A percentile compares a stretch with the other conserved stretches of the same genome.
Evolutionary conservation across 2,797 vertebrate species (phyloP).

Genomic region (Acomys russatus): DNA sequence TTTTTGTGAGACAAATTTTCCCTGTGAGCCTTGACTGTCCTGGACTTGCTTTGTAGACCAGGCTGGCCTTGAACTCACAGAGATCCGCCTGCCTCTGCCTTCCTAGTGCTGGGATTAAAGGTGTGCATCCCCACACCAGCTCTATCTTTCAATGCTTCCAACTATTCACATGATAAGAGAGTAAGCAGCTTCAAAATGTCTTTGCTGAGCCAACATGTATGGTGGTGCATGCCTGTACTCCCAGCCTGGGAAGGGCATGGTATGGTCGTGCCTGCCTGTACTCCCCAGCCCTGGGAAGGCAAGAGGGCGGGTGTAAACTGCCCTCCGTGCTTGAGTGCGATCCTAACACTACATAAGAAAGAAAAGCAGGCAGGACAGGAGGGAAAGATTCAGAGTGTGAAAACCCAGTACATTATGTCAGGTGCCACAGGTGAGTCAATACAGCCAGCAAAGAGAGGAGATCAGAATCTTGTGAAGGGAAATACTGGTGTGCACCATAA

Average conservation of each 20-base stretch:
- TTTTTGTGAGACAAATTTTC: too few relatives aligned
- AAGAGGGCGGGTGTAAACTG: neutral
- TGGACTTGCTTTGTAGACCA: too few relatives aligned
- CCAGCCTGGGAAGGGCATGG: neutral
- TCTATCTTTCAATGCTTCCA: constrained; percentile 41
- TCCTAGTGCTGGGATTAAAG: too few relatives aligned
- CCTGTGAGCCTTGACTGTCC: too few relatives aligned
- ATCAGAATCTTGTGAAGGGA: neutral
- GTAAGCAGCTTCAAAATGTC: constrained; percentile 34
- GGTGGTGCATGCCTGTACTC: neutral
- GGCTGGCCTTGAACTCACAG: too few relatives aligned
- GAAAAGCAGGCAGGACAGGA: neutral
- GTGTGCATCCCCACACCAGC: neutral
- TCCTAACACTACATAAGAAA: neutral
- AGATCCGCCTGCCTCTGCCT: too few relatives aligned
- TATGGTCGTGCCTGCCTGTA: neutral
- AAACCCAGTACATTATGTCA: neutral
- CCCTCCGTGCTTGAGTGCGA: neutral
- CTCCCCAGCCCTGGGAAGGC: neutral
- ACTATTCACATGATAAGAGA: neutral
- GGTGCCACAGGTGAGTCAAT: neutral
- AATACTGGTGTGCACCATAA: neutral
- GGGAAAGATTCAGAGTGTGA: neutral
- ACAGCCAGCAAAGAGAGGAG: neutral
- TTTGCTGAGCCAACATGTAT: neutral